Conservation (phyloP, 1,140 invertebrate species). For the Heliconius nattereri region DNA sequence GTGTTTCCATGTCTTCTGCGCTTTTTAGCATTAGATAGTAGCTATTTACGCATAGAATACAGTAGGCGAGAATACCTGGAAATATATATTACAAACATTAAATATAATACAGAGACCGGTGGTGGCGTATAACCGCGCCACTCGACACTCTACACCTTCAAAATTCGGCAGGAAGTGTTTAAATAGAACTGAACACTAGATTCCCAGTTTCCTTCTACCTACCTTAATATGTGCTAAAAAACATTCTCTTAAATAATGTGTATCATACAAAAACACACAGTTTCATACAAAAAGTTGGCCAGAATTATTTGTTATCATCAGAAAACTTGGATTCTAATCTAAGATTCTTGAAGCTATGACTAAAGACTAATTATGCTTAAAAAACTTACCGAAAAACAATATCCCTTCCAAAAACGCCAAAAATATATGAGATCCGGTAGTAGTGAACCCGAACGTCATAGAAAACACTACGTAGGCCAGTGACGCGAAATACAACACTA, state of each 20-base stretch:
- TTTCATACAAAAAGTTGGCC: too few relatives aligned
- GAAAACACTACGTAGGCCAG: slow-evolving; percentile 48
- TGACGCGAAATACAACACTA: slow-evolving; percentile 42
- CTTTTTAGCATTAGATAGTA: slow-evolving; percentile 66
- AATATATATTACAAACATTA: slow-evolving; percentile 8
- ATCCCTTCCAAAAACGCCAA: slow-evolving; percentile 60
- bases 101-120: neutral
- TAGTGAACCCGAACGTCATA: slow-evolving; percentile 48
- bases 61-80: slow-evolving; percentile 58
- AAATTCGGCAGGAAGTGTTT: too few relatives aligned
- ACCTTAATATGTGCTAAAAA: too few relatives aligned
- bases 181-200: too few relatives aligned
- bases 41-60: slow-evolving; percentile 67
- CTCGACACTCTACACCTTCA: too few relatives aligned
- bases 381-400: slow-evolving; percentile 58
- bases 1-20: slow-evolving; percentile 46
- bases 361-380: too few relatives aligned
- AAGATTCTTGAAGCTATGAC: too few relatives aligned
- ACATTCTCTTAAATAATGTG: too few relatives aligned
- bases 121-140: neutral
- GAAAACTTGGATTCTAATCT: too few relatives aligned
- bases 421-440: slow-evolving; percentile 65
- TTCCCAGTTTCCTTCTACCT: too few relatives aligned
- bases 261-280: too few relatives aligned
- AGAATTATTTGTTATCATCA: too few relatives aligned